Conservation (phyloP, 2,113 vertebrate species). For the Lepidiolamprologus cunningtoni region DNA sequence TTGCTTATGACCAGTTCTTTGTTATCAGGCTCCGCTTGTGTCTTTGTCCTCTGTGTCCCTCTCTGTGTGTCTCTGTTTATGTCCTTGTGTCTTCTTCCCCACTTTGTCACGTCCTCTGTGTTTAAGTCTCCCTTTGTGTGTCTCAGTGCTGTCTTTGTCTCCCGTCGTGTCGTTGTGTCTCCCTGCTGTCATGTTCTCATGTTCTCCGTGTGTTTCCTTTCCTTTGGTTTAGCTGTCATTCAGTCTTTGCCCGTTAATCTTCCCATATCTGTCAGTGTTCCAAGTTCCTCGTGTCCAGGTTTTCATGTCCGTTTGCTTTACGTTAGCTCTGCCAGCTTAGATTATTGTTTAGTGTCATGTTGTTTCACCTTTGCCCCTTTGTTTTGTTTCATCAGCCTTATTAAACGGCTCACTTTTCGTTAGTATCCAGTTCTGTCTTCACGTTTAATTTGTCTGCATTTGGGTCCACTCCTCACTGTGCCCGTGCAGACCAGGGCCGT, state of each 20-base stretch:
- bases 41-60: not conserved
- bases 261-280: rapidly evolving
- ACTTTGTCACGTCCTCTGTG: not conserved
- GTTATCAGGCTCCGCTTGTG: not conserved
- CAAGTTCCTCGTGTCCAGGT: rapidly evolving
- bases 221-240: not conserved
- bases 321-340: not conserved
- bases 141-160: not conserved
- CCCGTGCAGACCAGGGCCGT: not conserved
- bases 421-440: not conserved
- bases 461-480: not conserved
- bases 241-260: not conserved
- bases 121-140: not conserved
- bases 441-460: not conserved
- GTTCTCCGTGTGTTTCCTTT: not conserved
- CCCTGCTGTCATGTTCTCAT: not conserved
- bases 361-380: not conserved
- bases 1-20: not conserved
- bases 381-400: rapidly evolving
- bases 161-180: rapidly evolving
- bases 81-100: not conserved
- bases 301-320: not conserved
- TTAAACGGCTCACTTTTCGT: not conserved
- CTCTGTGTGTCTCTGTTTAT: not conserved
- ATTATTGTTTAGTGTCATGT: not conserved